Percentiles rank a stretch among this genome's conserved stretches.
These are phyloP conservation scores for Dendrocopos noguchii DNA, from an alignment of 2,113 vertebrate species.

Conservation along the genomic window DNA sequence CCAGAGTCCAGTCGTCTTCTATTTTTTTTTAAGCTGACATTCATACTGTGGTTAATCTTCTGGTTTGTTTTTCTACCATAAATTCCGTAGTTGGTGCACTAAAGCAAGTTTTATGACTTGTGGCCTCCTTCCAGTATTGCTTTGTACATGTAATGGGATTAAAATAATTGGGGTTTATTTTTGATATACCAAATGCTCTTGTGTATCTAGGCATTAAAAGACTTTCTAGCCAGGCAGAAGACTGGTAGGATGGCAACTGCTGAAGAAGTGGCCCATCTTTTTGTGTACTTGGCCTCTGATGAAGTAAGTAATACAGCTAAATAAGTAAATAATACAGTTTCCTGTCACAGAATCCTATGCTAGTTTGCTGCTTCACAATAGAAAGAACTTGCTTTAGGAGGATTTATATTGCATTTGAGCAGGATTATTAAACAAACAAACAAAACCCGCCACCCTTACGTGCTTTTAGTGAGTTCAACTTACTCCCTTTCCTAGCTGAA, in stretches of 20 bases:
- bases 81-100: not conserved
- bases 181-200: not conserved
- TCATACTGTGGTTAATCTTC: not conserved
- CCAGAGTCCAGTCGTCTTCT: not conserved
- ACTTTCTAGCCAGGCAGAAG: constrained; percentile 92
- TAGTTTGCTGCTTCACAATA: not conserved
- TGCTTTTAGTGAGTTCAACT: not conserved
- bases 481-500: not conserved
- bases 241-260: constrained; percentile 90
- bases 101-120: not conserved
- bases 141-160: not conserved
- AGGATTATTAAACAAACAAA: not conserved
- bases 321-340: not conserved
- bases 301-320: constrained; percentile 79
- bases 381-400: not conserved
- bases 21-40: not conserved
- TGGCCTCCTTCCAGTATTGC: not conserved
- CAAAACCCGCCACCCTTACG: not conserved
- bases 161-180: not conserved
- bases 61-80: not conserved
- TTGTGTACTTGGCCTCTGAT: constrained; percentile 94
- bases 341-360: not conserved
- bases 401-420: not conserved
- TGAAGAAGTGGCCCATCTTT: constrained; percentile 91
- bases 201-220: constrained; percentile 81